Base-by-base conservation (phyloP, 2,888 invertebrate species). In the Tenthredo mesomela region DNA sequence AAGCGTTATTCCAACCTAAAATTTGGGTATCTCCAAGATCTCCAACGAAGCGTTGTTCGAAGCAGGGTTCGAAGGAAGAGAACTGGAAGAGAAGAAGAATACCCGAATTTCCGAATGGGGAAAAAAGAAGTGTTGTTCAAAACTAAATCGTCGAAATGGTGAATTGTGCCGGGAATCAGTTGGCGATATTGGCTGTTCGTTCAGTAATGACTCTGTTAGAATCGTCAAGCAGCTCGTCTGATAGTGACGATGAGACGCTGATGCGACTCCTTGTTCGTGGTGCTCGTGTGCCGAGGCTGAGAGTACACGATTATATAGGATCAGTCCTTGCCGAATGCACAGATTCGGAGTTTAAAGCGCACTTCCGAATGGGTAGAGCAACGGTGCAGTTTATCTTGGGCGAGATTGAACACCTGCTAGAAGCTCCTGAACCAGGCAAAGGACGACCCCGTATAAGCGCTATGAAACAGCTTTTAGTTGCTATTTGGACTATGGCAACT, bases 401-500 rank as follows among this genome's bases (percentile, higher is more conserved):
- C 7, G 71, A 71, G n/a, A 71, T 71, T n/a, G 10, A 21, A 71
- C 9, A 33, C 15, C 37, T 40, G 18, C 71, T 71, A 4, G 7
- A 71, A 18, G 15, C n/a, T 37, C 37, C 37, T 15, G 40, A 37
- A 40, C 40, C 12, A 18, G 40, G 71, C 6, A 71, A n/a, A 21
- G 80, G 80, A 54, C 65, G 65, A n/a, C 29, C 37, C 18, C 61
- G n/a, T 12, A 50, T 85, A n/a, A 33, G 25, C 2, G 71, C 85
- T 15, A 21, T n/a, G 18, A 84, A 84, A 67, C 84, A 84, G 67
- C 21, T 84, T 29, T 80, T 80, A 21, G 43, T 84, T 65, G 70
- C 84, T 50, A 10, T 84, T 5, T 84, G 77, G 84, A 18, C 12
- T 33, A 77, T 84, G 70, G 65, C 85, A 37, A 85, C 85, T 15